Evolutionary conservation across 1,140 invertebrate genomes (phyloP).

Genomic region (Bombus ignitus): DNA sequence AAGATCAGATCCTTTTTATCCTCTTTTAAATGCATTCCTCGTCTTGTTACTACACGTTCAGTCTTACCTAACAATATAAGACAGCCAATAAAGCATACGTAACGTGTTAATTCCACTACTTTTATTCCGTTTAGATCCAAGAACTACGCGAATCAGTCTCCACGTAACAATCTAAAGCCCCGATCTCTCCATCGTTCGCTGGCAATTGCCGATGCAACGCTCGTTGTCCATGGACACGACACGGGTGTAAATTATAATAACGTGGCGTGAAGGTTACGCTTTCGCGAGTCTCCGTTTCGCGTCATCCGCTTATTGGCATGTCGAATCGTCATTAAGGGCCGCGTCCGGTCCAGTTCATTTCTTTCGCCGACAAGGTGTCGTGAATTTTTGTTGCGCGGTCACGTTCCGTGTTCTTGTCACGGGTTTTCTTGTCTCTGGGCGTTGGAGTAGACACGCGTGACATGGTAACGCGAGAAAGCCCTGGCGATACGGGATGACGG

Average conservation of each 20-base stretch:
- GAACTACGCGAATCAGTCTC: not conserved
- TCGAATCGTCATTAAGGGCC: conserved; percentile 62
- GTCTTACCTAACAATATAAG: not conserved
- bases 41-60: not conserved
- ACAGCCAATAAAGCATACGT: not conserved
- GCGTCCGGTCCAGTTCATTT: conserved; percentile 31
- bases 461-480: conserved; percentile 41
- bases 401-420: conserved; percentile 41
- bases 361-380: conserved; percentile 20
- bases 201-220: not conserved
- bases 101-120: not conserved
- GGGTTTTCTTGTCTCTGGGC: conserved; percentile 30
- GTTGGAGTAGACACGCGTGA: conserved; percentile 38
- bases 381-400: conserved; percentile 32
- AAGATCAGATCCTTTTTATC: not conserved
- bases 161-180: not conserved
- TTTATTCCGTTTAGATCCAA: not conserved
- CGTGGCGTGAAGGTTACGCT: conserved; percentile 10
- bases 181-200: not conserved
- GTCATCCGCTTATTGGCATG: conserved; percentile 57
- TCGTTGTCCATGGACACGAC: conserved; percentile 20
- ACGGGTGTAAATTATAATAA: conserved; percentile 53
- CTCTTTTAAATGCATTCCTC: not conserved
- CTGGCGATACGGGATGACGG: conserved; percentile 33
- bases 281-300: conserved; percentile 11